Evolutionary conservation across 2,113 vertebrate species (phyloP).

Genomic region (Sphyrna mokarran): DNA sequence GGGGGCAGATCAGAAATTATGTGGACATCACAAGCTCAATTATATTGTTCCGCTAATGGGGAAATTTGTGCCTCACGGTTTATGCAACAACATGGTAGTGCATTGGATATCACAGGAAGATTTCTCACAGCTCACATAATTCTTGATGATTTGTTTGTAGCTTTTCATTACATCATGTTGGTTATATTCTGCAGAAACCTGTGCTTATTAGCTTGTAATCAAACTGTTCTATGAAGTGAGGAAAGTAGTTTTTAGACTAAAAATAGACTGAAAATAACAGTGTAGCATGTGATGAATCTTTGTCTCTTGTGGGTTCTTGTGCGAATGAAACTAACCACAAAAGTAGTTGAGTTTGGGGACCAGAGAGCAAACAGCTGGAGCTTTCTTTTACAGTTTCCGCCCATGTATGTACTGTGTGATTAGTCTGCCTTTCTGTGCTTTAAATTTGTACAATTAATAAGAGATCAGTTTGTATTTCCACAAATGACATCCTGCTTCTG

Average conservation of each 20-base stretch:
- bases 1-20: not conserved
- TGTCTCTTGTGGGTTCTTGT: not conserved
- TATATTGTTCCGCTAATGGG: not conserved
- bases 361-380: not conserved
- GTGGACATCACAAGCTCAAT: no score
- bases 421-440: not conserved
- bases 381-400: not conserved
- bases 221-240: not conserved
- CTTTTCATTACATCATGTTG: not conserved
- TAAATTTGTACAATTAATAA: not conserved
- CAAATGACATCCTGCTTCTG: not conserved
- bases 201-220: not conserved
- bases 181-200: not conserved
- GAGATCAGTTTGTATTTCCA: not conserved
- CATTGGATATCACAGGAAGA: not conserved
- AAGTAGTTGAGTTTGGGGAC: not conserved
- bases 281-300: not conserved
- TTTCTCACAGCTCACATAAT: not conserved
- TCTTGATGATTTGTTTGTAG: not conserved
- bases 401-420: not conserved
- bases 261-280: not conserved
- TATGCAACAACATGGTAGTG: not conserved
- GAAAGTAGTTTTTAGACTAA: not conserved
- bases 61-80: not conserved
- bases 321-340: not conserved